A percentile compares a stretch with the other conserved stretches of the same genome.
These are phyloP conservation scores for Pedionomus torquatus DNA, from an alignment of 2,113 vertebrate species.

Conservation along the genomic window DNA sequence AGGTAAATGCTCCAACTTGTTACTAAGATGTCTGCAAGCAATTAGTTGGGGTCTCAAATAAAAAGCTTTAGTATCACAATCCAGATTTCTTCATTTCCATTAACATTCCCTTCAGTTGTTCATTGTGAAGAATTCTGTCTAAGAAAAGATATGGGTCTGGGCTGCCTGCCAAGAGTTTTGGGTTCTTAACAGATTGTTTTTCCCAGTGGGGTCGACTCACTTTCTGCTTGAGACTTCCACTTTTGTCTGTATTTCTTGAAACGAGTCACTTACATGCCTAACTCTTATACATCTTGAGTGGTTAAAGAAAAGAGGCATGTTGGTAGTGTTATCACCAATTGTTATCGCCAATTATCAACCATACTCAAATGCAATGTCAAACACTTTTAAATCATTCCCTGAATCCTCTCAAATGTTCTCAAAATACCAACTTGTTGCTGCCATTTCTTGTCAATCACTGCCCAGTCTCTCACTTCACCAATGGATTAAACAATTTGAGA, in stretches of 20 bases:
- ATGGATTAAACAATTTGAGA: neutral
- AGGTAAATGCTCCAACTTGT: neutral
- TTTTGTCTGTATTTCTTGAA: conserved; percentile 36
- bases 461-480: neutral
- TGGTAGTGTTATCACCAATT: neutral
- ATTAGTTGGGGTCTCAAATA: neutral
- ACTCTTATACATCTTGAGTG: neutral
- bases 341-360: neutral
- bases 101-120: conserved; percentile 11
- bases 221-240: neutral
- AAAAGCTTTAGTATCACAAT: conserved; percentile 21
- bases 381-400: neutral
- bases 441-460: neutral
- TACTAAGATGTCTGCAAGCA: neutral
- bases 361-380: neutral
- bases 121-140: conserved; percentile 7
- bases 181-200: conserved; percentile 37
- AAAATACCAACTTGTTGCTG: neutral
- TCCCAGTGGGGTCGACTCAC: neutral
- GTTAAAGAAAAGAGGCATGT: neutral
- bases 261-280: neutral
- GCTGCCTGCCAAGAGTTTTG: conserved; percentile 32
- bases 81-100: conserved; percentile 30
- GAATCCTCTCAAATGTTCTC: neutral
- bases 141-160: conserved; percentile 18